Conservation (phyloP, 2,797 vertebrate genomes). For the Bothrops alternatus region DNA sequence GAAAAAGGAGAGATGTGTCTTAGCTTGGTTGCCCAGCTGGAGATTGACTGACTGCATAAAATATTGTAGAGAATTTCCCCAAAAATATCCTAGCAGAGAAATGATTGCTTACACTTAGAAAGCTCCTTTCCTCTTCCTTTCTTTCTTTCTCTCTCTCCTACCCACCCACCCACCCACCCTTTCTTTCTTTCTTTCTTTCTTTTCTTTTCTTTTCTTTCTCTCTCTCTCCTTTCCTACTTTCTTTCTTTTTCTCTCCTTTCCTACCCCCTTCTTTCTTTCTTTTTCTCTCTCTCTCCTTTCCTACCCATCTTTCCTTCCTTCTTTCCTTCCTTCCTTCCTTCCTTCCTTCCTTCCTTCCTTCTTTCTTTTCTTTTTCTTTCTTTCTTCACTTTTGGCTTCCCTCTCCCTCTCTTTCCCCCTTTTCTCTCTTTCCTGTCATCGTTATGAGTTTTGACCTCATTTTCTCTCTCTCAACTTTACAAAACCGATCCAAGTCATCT, state of each 20-base stretch:
- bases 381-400: too few relatives aligned
- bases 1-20: background rate
- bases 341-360: background rate
- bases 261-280: rapidly evolving
- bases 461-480: background rate
- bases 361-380: too few relatives aligned
- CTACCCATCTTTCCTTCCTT: too few relatives aligned
- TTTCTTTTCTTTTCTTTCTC: too few relatives aligned
- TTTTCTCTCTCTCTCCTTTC: too few relatives aligned
- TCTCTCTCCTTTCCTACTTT: too few relatives aligned
- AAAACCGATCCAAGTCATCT: background rate
- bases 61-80: background rate
- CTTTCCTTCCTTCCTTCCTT: rapidly evolving
- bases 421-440: background rate
- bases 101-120: background rate
- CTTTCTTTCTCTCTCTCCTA: too few relatives aligned
- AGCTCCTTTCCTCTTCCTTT: background rate
- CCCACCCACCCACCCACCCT: too few relatives aligned
- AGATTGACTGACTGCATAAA: background rate
- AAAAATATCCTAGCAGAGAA: background rate
- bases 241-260: background rate
- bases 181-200: too few relatives aligned
- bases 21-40: background rate
- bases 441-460: background rate
- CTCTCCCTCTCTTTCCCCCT: too few relatives aligned